Base-by-base conservation (phyloP, 2,888 invertebrate genomes). In the Apoda limacodes region DNA sequence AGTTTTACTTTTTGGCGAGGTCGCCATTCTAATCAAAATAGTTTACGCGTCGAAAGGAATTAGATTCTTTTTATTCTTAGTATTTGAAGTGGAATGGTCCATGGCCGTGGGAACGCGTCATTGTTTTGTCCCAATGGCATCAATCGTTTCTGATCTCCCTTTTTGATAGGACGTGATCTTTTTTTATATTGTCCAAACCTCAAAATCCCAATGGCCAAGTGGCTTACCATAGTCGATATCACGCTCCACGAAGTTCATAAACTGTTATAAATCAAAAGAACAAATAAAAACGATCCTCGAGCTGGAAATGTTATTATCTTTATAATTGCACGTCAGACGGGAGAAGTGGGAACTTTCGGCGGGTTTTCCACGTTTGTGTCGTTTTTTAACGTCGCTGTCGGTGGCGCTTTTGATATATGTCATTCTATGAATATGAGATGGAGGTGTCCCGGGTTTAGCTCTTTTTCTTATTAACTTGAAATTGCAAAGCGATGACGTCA, bases 231-330 rank as follows among this genome's bases (percentile, higher is more conserved):
- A n/a, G n/a, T n/a, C n/a, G n/a, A n/a, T n/a, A n/a, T n/a, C n/a
- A n/a, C n/a, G n/a, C n/a, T n/a, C n/a, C n/a, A n/a, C n/a, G n/a
- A n/a, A n/a, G n/a, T n/a, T n/a, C n/a, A n/a, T n/a, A 57, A 61
- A 60, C 62, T 57, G 68, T 61, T 65, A 71, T 78, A 78, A 76
- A 78, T 78, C 78, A 78, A 65, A 17, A 52, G 62, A 63, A 72
- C 70, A 74, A 75, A 75, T 76, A 78, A 76, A 74, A 76, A 62
- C 62, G 65, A 57, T 50, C 54, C 62, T 52, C 60, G 68, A 71
- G 71, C 67, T 72, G 76, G 74, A 74, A 76, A 71, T 68, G 71
- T 78, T 80, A 78, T 80, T 80, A 80, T 78, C 76, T 76, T 74
- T 80, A 72, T 80, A 80, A 80, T 80, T 80, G 80, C 74, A 78